A percentile compares a stretch with the other conserved stretches of the same genome.
phyloP scores from a whole-genome alignment of 2,113 vertebrate genomes.

The Indicator indicator region DNA sequence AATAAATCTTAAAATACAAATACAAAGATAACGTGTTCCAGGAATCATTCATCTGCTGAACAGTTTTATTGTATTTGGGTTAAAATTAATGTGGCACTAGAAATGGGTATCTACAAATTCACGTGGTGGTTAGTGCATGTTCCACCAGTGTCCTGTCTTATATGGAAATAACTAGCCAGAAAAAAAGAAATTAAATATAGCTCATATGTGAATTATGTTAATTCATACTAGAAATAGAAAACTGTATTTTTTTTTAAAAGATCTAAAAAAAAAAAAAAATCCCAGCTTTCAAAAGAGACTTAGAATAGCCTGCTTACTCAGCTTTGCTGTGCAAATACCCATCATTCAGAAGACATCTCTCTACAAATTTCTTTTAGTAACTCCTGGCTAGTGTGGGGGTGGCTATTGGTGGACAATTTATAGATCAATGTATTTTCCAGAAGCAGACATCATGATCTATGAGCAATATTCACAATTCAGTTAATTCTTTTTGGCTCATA shows the following conservation, averaged over 20 bases:
- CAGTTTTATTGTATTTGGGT: slow-evolving; percentile 10
- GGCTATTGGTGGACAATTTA: slow-evolving; percentile 28
- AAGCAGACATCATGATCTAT: slow-evolving; percentile 18
- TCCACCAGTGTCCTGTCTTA: background rate
- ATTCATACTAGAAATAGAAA: background rate
- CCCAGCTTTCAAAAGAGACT: background rate
- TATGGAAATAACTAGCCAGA: background rate
- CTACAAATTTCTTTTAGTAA: background rate
- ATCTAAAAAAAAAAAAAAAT: background rate
- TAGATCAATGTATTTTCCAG: slow-evolving; percentile 34
- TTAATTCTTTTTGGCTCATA: slow-evolving; percentile 21
- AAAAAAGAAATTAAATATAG: background rate
- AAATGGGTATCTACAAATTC: background rate
- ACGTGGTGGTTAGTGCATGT: background rate
- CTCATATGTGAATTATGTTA: background rate
- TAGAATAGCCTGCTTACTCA: background rate
- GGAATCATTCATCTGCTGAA: slow-evolving; percentile 29
- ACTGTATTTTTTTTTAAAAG: background rate
- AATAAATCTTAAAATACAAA: background rate
- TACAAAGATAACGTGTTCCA: slow-evolving; percentile 8
- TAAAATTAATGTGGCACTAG: background rate
- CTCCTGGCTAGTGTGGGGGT: background rate
- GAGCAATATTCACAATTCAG: background rate
- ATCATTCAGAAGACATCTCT: slow-evolving; percentile 19
- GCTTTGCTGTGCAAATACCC: background rate